A percentile compares a stretch with the other conserved stretches of the same genome.
phyloP scores from a whole-genome alignment of 2,797 vertebrate species.

The Potorous gilbertii region DNA sequence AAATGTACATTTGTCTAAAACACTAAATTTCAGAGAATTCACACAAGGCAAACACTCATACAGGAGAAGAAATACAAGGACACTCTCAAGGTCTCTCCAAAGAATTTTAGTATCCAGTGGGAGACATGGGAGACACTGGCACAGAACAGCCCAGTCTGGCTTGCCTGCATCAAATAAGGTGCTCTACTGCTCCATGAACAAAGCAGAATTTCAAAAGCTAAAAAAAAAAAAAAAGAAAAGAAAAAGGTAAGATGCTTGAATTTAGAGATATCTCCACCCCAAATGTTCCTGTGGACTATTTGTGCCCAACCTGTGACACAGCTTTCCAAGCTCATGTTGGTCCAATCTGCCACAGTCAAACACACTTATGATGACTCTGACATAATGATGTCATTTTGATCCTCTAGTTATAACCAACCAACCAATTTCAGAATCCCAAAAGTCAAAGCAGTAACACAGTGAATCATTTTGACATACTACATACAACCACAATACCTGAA shows the following conservation, averaged over 20 bases:
- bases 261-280: neutral
- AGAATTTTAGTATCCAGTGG: neutral
- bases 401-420: neutral
- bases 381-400: neutral
- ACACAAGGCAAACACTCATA: neutral
- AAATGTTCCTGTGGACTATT: neutral
- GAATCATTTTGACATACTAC: neutral
- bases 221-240: neutral
- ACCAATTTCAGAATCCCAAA: neutral
- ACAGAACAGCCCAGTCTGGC: neutral
- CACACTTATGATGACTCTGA: neutral
- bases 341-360: neutral
- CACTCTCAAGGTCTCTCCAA: neutral
- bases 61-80: neutral
- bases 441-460: neutral
- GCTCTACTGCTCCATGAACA: neutral
- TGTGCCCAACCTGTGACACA: neutral
- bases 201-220: neutral
- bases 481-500: neutral
- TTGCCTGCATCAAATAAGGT: neutral
- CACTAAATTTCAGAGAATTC: neutral
- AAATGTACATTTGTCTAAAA: neutral
- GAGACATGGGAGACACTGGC: neutral
- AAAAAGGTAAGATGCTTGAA: neutral
- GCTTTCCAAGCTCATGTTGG: neutral